Conservation (phyloP, 2,888 invertebrate genomes). For the Lomographa bimaculata region DNA sequence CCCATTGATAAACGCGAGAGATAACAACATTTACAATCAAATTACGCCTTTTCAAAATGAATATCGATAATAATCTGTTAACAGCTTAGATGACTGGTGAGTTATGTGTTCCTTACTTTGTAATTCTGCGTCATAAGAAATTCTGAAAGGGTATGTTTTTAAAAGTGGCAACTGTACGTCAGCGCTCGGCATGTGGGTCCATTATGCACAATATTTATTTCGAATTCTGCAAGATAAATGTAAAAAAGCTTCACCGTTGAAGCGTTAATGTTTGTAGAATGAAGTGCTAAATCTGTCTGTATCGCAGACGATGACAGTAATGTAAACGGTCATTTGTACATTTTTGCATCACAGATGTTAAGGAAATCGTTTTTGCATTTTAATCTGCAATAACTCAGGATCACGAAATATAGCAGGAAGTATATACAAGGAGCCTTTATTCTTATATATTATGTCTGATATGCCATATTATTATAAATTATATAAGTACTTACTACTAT, state of each 20-base stretch:
- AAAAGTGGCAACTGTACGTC: slow-evolving; percentile 7
- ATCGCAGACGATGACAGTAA: slow-evolving; percentile 35
- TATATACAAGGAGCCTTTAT: no score
- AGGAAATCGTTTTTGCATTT: slow-evolving; percentile 4
- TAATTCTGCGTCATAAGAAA: slow-evolving; percentile 8
- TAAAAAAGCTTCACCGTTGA: slow-evolving; percentile 44
- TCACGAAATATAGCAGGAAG: no score
- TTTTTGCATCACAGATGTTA: slow-evolving; percentile 4
- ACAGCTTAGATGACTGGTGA: background rate
- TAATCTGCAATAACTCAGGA: slow-evolving; percentile 1
- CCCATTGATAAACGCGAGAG: slow-evolving; percentile 6
- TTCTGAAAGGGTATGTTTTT: slow-evolving; percentile 8
- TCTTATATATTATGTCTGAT: no score
- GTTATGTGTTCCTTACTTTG: background rate
- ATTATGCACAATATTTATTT: slow-evolving; percentile 32
- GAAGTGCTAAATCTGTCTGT: slow-evolving; percentile 42
- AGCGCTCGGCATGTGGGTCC: slow-evolving; percentile 8
- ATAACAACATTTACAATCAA: slow-evolving; percentile 1
- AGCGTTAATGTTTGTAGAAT: slow-evolving; percentile 45
- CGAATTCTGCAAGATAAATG: slow-evolving; percentile 39
- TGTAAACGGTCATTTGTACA: slow-evolving; percentile 27
- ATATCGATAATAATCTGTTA: slow-evolving; percentile 1
- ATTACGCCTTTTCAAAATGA: slow-evolving; percentile 2
- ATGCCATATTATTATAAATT: no score
- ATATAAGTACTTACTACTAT: no score